phyloP scores from a whole-genome alignment of 1,140 invertebrate species.

The Hesperophylax magnus region DNA sequence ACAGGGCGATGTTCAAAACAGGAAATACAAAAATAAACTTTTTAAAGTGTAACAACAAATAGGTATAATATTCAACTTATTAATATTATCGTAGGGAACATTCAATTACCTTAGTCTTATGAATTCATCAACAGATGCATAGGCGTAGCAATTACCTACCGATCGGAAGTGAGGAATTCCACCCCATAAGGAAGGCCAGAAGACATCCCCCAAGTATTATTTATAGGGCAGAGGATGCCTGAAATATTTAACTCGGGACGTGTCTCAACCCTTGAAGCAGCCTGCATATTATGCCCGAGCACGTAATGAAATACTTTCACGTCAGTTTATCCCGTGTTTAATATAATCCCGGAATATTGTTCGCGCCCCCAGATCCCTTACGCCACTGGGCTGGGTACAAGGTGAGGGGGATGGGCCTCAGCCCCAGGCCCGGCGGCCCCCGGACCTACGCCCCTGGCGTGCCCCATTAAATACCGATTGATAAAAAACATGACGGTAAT shows the following conservation, averaged over 20 bases:
- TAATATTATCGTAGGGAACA: not conserved
- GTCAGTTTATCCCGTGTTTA: slow-evolving; percentile 58
- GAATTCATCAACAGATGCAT: slow-evolving; percentile 24
- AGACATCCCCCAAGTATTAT: slow-evolving; percentile 49
- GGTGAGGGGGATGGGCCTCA: not conserved
- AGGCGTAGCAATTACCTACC: slow-evolving; percentile 33
- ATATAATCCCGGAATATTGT: slow-evolving; percentile 45
- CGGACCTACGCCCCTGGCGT: slow-evolving; percentile 45
- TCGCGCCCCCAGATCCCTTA: not conserved
- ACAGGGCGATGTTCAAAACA: no score
- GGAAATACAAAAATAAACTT: no score
- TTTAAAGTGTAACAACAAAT: no score
- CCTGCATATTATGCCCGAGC: slow-evolving; percentile 56
- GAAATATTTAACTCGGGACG: slow-evolving; percentile 54
- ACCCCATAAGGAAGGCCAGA: not conserved
- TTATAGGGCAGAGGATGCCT: slow-evolving; percentile 49
- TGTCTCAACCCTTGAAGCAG: slow-evolving; percentile 54
- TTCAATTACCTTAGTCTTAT: not conserved
- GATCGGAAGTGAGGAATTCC: slow-evolving; percentile 32
- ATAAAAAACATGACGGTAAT: slow-evolving; percentile 36
- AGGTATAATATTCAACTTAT: no score
- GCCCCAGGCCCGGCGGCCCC: slow-evolving; percentile 3
- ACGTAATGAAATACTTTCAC: slow-evolving; percentile 59
- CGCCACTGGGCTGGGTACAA: not conserved
- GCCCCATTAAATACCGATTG: slow-evolving; percentile 38